Conservation (phyloP, 2,113 vertebrate species). For the Muntiacus muntjak region DNA sequence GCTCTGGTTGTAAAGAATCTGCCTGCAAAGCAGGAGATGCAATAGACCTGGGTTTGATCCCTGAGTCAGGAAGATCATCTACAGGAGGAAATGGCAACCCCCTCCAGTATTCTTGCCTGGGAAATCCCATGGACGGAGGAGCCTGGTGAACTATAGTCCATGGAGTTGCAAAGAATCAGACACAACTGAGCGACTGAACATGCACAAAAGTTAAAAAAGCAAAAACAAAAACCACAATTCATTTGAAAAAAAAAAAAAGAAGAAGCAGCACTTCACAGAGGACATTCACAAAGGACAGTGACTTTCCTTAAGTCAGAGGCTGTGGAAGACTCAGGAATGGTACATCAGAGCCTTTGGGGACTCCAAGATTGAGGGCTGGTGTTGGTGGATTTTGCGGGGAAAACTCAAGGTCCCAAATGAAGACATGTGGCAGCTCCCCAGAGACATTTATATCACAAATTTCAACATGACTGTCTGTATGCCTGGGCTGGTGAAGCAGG, state of each 20-base stretch:
- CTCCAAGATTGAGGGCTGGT: neutral
- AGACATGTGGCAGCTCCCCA: neutral
- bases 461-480: neutral
- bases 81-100: neutral
- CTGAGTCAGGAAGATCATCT: neutral
- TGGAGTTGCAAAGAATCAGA: neutral
- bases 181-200: neutral
- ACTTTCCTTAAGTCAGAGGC: neutral
- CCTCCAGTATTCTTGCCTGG: neutral
- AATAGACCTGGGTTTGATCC: neutral
- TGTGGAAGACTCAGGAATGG: neutral
- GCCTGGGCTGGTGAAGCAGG: accelerated
- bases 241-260: neutral
- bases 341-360: neutral
- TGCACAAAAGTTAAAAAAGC: neutral
- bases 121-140: neutral
- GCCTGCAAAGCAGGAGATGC: neutral
- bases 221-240: neutral
- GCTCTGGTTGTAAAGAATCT: neutral
- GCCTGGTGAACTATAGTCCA: neutral
- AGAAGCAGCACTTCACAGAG: neutral
- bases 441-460: neutral
- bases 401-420: neutral
- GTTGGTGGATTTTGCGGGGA: neutral
- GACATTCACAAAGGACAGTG: neutral